These are phyloP conservation scores for Lethenteron reissneri DNA, from an alignment of 2,113 vertebrate species.

Conservation along the genomic window DNA sequence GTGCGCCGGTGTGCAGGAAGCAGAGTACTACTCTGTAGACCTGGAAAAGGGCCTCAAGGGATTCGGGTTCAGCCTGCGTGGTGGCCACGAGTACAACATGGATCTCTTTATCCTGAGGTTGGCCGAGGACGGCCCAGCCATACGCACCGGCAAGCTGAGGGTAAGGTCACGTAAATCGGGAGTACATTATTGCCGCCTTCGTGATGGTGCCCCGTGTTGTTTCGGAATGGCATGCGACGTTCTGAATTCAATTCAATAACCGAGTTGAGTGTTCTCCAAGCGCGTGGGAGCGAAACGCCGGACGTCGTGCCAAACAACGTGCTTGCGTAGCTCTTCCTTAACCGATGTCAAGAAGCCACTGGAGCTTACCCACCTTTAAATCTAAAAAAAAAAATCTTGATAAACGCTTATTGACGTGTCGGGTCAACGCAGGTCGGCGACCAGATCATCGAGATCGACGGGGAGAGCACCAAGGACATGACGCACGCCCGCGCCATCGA, in stretches of 20 bases:
- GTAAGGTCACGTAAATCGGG: conserved; percentile 20
- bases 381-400: too few species aligned
- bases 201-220: too few species aligned
- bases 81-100: conserved; percentile 93
- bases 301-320: too few species aligned
- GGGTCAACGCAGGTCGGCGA: conserved; percentile 51
- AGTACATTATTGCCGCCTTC: too few species aligned
- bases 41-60: conserved; percentile 88
- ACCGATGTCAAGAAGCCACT: too few species aligned
- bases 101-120: conserved; percentile 87
- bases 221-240: too few species aligned
- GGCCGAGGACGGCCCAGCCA: conserved; percentile 82
- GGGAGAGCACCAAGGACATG: conserved; percentile 86
- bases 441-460: conserved; percentile 96
- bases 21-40: conserved; percentile 83
- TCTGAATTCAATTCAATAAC: too few species aligned
- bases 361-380: too few species aligned
- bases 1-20: conserved; percentile 28
- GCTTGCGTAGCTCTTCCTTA: too few species aligned
- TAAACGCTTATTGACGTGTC: background rate
- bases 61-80: conserved; percentile 93
- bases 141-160: conserved; percentile 87
- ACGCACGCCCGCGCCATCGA: conserved; percentile 92
- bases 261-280: too few species aligned
- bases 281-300: too few species aligned